These are phyloP conservation scores for Coccyzus lansbergi DNA, from an alignment of 2,797 vertebrate genomes.

Conservation along the genomic window DNA sequence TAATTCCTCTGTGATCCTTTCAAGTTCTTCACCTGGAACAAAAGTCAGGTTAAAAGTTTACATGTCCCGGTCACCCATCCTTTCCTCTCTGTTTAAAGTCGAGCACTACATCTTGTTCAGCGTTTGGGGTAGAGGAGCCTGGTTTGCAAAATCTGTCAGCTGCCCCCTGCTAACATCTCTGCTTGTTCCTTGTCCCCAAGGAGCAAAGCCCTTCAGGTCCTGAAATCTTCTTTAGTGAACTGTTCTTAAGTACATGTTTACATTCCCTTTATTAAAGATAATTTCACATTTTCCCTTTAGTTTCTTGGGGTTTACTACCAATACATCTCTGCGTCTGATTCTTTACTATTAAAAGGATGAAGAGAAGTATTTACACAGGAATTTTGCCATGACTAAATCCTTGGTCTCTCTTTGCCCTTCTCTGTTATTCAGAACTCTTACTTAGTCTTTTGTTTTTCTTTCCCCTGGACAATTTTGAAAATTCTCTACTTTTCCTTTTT, in stretches of 20 bases:
- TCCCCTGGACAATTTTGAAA: neutral
- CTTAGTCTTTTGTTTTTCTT: neutral
- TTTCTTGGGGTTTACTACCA: neutral
- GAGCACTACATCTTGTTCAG: neutral
- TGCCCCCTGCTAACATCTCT: neutral
- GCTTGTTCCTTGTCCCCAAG: neutral
- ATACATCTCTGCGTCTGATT: neutral
- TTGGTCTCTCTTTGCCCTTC: neutral
- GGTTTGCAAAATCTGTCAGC: neutral
- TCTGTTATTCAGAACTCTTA: constrained; percentile 2
- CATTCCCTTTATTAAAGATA: neutral
- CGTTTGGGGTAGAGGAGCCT: neutral
- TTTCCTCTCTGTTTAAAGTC: neutral
- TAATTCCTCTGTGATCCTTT: constrained; percentile 48
- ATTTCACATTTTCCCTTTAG: neutral
- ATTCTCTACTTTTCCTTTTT: neutral
- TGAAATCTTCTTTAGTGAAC: neutral
- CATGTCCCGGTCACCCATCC: neutral
- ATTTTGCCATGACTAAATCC: neutral
- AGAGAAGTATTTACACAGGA: neutral
- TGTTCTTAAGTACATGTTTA: neutral
- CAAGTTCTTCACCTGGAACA: constrained; percentile 55
- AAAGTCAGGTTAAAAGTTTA: constrained; percentile 61
- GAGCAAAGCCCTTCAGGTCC: neutral
- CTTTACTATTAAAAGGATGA: neutral